Percentiles rank a stretch among this genome's conserved stretches.
Evolutionary conservation across 2,113 vertebrate genomes (phyloP).

Genomic region (Cynocephalus volans): DNA sequence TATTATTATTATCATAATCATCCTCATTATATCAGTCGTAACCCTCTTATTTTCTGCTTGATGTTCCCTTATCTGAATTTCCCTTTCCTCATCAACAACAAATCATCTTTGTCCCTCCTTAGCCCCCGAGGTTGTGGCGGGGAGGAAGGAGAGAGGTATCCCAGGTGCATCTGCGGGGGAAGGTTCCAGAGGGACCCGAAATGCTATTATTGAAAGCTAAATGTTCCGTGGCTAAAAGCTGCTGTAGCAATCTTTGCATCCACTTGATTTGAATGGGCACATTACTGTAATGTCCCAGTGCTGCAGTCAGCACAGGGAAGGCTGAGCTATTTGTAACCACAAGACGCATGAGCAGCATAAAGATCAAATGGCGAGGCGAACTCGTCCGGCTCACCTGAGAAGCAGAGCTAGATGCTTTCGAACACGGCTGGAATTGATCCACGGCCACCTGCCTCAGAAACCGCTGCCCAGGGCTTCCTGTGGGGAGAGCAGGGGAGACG

Average conservation of each 20-base stretch:
- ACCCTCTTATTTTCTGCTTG: slow-evolving; percentile 12
- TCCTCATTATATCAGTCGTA: background rate
- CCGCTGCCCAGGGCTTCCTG: background rate
- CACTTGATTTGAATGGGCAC: slow-evolving; percentile 81
- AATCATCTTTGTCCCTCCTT: background rate
- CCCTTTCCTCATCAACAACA: slow-evolving; percentile 12
- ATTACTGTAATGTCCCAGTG: slow-evolving; percentile 73
- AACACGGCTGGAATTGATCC: background rate
- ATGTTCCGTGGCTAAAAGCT: slow-evolving; percentile 80
- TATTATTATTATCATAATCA: background rate
- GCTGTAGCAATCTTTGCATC: slow-evolving; percentile 78
- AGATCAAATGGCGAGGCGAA: slow-evolving; percentile 69
- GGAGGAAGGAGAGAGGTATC: background rate
- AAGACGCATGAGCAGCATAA: slow-evolving; percentile 73
- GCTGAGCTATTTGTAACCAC: slow-evolving; percentile 75
- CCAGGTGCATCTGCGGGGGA: slow-evolving; percentile 61
- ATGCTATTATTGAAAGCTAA: slow-evolving; percentile 81
- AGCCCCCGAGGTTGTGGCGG: background rate
- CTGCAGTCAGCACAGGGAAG: slow-evolving; percentile 54
- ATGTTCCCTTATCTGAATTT: slow-evolving; percentile 28
- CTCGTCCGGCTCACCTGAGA: slow-evolving; percentile 49
- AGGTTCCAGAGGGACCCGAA: slow-evolving; percentile 75
- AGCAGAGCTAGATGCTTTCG: slow-evolving; percentile 8
- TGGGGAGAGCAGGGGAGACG: background rate
- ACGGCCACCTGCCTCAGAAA: background rate